These are phyloP conservation scores for Trigoniulus corallinus DNA, from an alignment of 1,140 invertebrate genomes.

Conservation along the genomic window DNA sequence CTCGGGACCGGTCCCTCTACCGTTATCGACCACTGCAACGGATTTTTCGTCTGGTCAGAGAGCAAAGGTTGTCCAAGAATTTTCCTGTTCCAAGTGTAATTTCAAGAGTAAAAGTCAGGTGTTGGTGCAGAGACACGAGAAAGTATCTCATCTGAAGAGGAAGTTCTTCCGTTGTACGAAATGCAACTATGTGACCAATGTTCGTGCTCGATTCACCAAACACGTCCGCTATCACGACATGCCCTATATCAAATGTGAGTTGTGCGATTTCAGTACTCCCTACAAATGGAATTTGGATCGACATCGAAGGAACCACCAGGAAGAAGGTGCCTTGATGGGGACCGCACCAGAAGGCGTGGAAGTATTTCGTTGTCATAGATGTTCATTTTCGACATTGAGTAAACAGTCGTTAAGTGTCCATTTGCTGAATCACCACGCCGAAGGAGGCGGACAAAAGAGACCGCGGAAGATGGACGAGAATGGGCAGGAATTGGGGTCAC, in stretches of 20 bases:
- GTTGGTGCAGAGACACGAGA: conserved; percentile 30
- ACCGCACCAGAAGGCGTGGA: background rate
- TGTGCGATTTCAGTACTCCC: conserved; percentile 81
- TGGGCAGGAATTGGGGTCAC: too few species aligned
- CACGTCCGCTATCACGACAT: conserved; percentile 88
- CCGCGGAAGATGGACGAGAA: background rate
- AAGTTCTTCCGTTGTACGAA: conserved; percentile 67
- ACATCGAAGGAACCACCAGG: conserved; percentile 77
- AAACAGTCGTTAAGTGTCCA: conserved; percentile 83
- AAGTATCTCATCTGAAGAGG: conserved; percentile 27
- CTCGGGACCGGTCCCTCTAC: too few species aligned
- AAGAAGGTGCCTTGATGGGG: conserved; percentile 33
- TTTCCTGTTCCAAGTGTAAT: conserved; percentile 23
- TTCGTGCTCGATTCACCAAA: conserved; percentile 73
- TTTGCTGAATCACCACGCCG: conserved; percentile 41
- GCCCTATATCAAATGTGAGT: conserved; percentile 81
- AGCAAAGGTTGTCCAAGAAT: too few species aligned
- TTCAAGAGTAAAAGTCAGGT: conserved; percentile 23
- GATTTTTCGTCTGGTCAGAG: too few species aligned
- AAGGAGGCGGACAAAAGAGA: conserved; percentile 6
- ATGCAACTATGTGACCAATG: conserved; percentile 77
- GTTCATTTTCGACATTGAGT: conserved; percentile 80
- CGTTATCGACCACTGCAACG: too few species aligned
- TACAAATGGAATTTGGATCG: conserved; percentile 87
- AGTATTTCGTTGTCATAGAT: conserved; percentile 64